A percentile compares a stretch with the other conserved stretches of the same genome.
phyloP scores from a whole-genome alignment of 2,888 invertebrate genomes.

The Lamellibrachia columna region DNA sequence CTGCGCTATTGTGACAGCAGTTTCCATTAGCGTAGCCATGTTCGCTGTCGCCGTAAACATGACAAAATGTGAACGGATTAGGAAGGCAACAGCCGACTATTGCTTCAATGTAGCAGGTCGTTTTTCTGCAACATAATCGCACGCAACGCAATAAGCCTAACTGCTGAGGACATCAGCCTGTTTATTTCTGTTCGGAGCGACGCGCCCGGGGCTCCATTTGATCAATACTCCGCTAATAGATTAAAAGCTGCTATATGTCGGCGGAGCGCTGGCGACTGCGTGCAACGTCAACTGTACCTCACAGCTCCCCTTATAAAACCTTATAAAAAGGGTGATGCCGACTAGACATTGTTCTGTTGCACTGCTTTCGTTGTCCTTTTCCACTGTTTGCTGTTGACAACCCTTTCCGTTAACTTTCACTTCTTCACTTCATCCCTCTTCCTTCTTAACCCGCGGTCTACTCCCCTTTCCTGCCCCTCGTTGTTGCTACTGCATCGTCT shows the following conservation, averaged over 20 bases:
- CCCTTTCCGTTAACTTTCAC: no score
- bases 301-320: no score
- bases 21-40: neutral
- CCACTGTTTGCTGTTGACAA: no score
- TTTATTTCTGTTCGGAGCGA: neutral
- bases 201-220: neutral
- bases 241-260: constrained; percentile 12
- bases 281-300: no score
- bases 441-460: no score
- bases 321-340: no score
- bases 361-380: no score
- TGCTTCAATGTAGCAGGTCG: neutral
- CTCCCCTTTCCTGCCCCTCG: no score
- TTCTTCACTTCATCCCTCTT: no score
- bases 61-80: neutral
- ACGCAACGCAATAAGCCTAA: neutral
- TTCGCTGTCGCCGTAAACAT: neutral
- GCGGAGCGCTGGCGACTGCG: neutral
- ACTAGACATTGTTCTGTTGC: no score
- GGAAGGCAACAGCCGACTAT: neutral
- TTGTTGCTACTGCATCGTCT: no score
- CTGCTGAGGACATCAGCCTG: neutral
- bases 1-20: neutral
- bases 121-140: neutral
- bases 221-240: constrained; percentile 1